Evolutionary conservation across 2,113 vertebrate species (phyloP), one percentile per base, ranked within the genome.

Genomic region (Dunckerocampus dactyliophorus): DNA sequence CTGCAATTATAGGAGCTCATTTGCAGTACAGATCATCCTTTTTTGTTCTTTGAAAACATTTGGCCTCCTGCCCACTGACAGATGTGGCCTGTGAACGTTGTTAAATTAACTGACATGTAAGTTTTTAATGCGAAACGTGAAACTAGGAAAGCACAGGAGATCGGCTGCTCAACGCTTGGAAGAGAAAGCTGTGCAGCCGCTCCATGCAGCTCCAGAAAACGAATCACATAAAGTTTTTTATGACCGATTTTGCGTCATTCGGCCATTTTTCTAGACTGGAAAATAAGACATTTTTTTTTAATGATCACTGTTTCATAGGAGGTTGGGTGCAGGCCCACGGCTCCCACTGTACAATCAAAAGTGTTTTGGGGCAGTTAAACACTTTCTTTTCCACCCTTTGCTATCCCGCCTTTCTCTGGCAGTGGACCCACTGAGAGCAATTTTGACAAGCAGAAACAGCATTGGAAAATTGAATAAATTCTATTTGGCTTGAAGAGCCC

Each of bases 391-490:
- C 39, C 39, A 62, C 58, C 60, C 66, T 65, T 58, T 46, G 6
- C 55, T 46, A 60, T 72, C 69, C 57, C 65, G 65, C n/a, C n/a
- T 24, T 70, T 75, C 76, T 75, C 72, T 91, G 84, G 87, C 88
- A 84, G 84, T 82, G 76, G 76, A 88, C 82, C 82, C 85, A 80
- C 59, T 73, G 51, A 84, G 76, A 82, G 80, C 82, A 82, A 85
- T 88, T 91, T 88, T 82, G 88, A 86, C 79, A 69, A 83, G 80
- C 75, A 80, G 73, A 84, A 80, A 89, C 79, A 86, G 80, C 64
- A 72, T 73, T 10, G 87, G 89, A 90, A 89, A 91, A 90, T 88
- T 88, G 89, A 88, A 88, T 89, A 89, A 90, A 88, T 72, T 82
- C 60, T 52, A 67, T 82, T 80, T 72, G 59, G 72, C 76, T 86